phyloP scores from a whole-genome alignment of 2,888 invertebrate genomes.

The Patella pellucida region DNA sequence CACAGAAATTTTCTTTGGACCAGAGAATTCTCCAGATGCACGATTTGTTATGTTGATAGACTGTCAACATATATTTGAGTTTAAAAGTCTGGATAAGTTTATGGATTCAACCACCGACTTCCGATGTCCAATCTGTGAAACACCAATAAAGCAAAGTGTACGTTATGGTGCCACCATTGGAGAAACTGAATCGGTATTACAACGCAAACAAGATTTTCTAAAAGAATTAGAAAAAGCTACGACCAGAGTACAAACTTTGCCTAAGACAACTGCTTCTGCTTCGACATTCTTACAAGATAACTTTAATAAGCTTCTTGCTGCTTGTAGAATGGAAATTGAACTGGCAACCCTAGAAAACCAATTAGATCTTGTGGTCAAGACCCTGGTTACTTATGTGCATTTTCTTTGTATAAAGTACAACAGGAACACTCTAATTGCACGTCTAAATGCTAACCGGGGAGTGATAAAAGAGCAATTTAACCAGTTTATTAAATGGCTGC shows the following conservation, averaged over 20 bases:
- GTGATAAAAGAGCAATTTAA: neutral
- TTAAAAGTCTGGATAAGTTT: slow-evolving; percentile 66
- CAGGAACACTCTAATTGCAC: neutral
- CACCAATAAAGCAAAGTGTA: slow-evolving; percentile 75
- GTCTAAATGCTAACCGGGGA: neutral
- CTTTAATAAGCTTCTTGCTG: neutral
- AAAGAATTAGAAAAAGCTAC: neutral
- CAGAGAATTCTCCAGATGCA: slow-evolving; percentile 75
- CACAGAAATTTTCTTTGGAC: slow-evolving; percentile 71
- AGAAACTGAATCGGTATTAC: neutral
- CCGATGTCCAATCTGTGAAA: slow-evolving; percentile 76
- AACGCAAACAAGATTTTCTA: too few species aligned
- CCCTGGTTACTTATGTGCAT: neutral
- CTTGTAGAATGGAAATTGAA: slow-evolving; percentile 4
- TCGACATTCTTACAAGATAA: too few species aligned
- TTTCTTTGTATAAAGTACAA: too few species aligned
- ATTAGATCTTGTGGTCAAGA: slow-evolving; percentile 22
- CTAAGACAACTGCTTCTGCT: neutral
- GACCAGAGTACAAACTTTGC: neutral
- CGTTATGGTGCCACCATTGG: slow-evolving; percentile 76
- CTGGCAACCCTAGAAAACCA: slow-evolving; percentile 27
- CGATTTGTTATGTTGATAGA: slow-evolving; percentile 63
- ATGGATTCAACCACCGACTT: slow-evolving; percentile 68
- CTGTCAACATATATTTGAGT: slow-evolving; percentile 69
- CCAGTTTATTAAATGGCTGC: slow-evolving; percentile 26